Base-by-base conservation (phyloP, 35 echinoderm and acorn worm species). In the Ophiothrix spiculata region DNA sequence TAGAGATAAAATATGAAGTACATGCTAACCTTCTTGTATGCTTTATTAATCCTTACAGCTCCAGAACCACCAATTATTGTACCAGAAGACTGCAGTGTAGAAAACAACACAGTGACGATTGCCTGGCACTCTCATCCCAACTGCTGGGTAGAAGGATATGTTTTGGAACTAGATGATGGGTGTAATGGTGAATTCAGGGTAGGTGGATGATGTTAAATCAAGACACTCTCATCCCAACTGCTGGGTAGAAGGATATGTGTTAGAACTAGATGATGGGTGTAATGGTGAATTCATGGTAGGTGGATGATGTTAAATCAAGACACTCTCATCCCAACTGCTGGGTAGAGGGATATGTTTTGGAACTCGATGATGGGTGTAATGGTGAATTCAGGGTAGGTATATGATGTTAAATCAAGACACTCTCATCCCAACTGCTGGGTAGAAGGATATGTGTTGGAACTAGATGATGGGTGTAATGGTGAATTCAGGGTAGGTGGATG, bases 41-140 rank as follows among this genome's bases (percentile, higher is more conserved):
- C n/a, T n/a, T n/a, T n/a, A n/a, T n/a, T n/a, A n/a, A n/a, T 35
- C 4, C 31, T 28, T 75, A 39, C 86, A 99, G 96, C 84, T 35
- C 96, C 96, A 14, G 96, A 93, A 39, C 89, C 96, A 77, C 96
- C 96, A 11, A 60, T 86, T 37, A 88, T 99, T 75, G 88, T 99
- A 42, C 85, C 96, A 74, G 88, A 90, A 56, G 89, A 99, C 77
- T 99, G 96, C 74, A 99, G 96, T 39, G 96, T 89, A 35, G 96
- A 99, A 75, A 99, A 99, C 76, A 99, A 99, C 76, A 99, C 89
- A 34, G 96, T 99, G 0, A 99, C 96, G 31, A 91, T 99, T 36
- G 92, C 96, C 16, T 99, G 96, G 92, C 96, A 99, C 37, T 78
- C 96, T 0, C 88, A 99, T 82, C 96, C 92, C 13, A 86, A 86